These are phyloP conservation scores for Monarcha castaneiventris DNA, from an alignment of 2,113 vertebrate genomes.

Conservation along the genomic window DNA sequence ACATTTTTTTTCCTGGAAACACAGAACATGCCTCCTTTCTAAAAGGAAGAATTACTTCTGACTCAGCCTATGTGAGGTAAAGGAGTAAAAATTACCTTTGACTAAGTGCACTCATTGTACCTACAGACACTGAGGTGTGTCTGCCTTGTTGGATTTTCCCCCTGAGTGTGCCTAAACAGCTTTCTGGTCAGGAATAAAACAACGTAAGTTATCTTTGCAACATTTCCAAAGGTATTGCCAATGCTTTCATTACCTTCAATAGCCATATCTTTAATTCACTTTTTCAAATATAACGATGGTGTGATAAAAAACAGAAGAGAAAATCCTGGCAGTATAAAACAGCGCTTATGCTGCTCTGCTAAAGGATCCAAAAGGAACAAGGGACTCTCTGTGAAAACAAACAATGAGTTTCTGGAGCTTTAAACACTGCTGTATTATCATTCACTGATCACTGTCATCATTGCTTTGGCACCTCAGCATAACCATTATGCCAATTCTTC, in stretches of 20 bases:
- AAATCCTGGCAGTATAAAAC: constrained; percentile 23
- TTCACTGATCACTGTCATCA: neutral
- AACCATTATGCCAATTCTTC: neutral
- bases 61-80: neutral
- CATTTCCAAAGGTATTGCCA: neutral
- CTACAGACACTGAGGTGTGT: neutral
- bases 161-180: neutral
- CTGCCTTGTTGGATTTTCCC: neutral
- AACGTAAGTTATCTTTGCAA: neutral
- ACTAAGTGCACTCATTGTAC: neutral
- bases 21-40: neutral
- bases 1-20: neutral
- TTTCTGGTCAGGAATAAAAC: neutral
- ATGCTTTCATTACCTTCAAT: neutral
- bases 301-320: neutral
- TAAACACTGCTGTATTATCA: neutral
- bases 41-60: neutral
- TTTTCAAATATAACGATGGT: neutral
- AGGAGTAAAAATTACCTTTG: neutral
- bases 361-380: neutral
- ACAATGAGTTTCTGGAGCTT: neutral
- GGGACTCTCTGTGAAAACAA: neutral
- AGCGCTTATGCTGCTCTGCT: neutral
- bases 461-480: neutral
- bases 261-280: neutral